Conservation (phyloP, 2,888 invertebrate genomes). For the Pammene aurita region DNA sequence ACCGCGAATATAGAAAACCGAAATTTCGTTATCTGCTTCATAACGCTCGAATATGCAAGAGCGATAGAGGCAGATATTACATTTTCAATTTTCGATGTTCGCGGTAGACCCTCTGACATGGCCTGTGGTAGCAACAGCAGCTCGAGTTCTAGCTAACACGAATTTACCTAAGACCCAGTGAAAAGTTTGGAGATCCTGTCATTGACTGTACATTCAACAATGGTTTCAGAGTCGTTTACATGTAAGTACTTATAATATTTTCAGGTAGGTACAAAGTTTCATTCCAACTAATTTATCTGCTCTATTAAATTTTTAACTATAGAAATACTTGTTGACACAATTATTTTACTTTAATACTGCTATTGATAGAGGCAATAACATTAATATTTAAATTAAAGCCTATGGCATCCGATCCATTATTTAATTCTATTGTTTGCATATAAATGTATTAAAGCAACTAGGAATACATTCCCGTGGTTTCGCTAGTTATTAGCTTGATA, state of each 20-base stretch:
- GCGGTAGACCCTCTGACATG: no score
- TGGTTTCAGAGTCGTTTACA: constrained; percentile 24
- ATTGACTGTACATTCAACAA: constrained; percentile 3
- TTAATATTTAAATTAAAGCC: constrained; percentile 47
- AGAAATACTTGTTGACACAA: constrained; percentile 65
- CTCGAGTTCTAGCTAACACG: no score
- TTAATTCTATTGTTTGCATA: constrained; percentile 32
- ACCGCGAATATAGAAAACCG: no score
- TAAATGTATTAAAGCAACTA: constrained; percentile 40
- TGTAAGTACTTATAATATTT: constrained; percentile 33
- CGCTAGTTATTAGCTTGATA: constrained; percentile 48
- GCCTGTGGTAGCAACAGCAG: no score
- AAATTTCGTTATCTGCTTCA: no score
- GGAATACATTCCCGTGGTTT: constrained; percentile 37
- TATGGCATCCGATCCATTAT: constrained; percentile 46
- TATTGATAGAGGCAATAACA: constrained; percentile 67
- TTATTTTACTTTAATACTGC: constrained; percentile 69
- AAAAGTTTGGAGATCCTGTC: background rate
- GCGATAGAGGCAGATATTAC: no score
- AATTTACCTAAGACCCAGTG: no score
- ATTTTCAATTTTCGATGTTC: no score
- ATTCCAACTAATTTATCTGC: constrained; percentile 49
- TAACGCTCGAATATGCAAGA: no score
- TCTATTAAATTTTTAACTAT: constrained; percentile 59
- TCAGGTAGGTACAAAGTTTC: constrained; percentile 48